Conservation (phyloP, 2,113 vertebrate genomes). For the Cariama cristata region DNA sequence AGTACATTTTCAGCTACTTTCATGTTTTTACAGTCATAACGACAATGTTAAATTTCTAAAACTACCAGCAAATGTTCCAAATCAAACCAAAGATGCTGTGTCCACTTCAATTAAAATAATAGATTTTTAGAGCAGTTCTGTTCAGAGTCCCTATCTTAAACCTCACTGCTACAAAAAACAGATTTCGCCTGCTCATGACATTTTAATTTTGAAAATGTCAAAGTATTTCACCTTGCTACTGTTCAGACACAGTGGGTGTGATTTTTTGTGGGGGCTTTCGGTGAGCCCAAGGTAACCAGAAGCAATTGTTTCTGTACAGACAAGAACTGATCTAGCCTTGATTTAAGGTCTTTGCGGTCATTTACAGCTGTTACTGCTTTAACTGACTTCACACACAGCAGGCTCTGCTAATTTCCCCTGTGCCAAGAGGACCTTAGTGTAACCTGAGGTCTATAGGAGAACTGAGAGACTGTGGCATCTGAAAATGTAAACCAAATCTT, state of each 20-base stretch:
- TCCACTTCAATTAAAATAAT: neutral
- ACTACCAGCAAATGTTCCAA: neutral
- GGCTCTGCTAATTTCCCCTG: neutral
- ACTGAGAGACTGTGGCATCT: neutral
- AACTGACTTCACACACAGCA: neutral
- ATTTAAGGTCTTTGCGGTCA: neutral
- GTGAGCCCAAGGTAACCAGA: neutral
- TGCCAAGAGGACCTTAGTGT: neutral
- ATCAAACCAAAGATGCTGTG: neutral
- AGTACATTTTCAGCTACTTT: neutral
- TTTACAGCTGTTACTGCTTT: neutral
- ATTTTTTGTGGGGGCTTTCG: neutral
- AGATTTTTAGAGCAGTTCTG: neutral
- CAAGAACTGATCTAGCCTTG: neutral
- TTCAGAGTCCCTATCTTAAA: neutral
- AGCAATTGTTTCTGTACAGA: neutral
- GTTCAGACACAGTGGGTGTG: neutral
- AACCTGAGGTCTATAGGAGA: neutral
- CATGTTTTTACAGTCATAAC: neutral
- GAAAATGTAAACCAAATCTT: neutral
- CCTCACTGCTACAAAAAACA: neutral
- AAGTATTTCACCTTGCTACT: neutral
- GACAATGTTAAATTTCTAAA: neutral
- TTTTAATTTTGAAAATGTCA: neutral
- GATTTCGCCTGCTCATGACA: neutral